Evolutionary conservation across 2,113 vertebrate species (phyloP).

Genomic region (Ophiodon elongatus): DNA sequence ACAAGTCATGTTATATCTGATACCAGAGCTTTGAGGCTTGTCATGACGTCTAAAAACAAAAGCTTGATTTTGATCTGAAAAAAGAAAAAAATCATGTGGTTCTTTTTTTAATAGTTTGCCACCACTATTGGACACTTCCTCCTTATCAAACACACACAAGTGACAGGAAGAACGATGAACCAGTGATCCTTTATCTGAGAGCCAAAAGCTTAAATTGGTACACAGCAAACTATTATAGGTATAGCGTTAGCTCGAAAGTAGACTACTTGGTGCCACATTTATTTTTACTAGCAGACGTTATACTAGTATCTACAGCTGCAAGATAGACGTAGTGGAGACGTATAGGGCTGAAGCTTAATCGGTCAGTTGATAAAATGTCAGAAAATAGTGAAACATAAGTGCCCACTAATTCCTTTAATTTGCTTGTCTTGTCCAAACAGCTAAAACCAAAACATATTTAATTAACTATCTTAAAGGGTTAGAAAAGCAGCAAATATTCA

Average conservation of each 20-base stretch:
- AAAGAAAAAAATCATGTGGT: neutral
- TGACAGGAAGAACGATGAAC: too few relatives aligned
- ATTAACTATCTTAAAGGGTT: too few relatives aligned
- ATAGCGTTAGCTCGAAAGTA: too few relatives aligned
- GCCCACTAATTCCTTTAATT: neutral
- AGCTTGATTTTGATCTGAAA: neutral
- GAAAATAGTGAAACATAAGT: neutral
- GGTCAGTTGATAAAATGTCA: neutral
- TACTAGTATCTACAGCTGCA: too few relatives aligned
- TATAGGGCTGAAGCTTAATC: neutral
- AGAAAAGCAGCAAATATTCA: too few relatives aligned
- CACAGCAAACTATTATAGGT: too few relatives aligned
- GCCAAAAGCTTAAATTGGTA: too few relatives aligned
- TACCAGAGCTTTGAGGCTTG: neutral
- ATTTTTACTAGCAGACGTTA: too few relatives aligned
- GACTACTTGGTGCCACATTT: too few relatives aligned
- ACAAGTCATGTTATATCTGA: neutral
- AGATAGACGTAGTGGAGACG: neutral
- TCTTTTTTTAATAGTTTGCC: neutral
- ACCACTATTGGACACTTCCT: too few relatives aligned
- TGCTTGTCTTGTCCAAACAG: neutral
- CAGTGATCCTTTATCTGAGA: too few relatives aligned
- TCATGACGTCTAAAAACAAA: neutral
- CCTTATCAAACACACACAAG: too few relatives aligned
- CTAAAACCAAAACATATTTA: neutral